Percentiles rank a stretch among this genome's conserved stretches.
phyloP scores from a whole-genome alignment of 2,113 vertebrate species.

The Cnemophilus loriae region DNA sequence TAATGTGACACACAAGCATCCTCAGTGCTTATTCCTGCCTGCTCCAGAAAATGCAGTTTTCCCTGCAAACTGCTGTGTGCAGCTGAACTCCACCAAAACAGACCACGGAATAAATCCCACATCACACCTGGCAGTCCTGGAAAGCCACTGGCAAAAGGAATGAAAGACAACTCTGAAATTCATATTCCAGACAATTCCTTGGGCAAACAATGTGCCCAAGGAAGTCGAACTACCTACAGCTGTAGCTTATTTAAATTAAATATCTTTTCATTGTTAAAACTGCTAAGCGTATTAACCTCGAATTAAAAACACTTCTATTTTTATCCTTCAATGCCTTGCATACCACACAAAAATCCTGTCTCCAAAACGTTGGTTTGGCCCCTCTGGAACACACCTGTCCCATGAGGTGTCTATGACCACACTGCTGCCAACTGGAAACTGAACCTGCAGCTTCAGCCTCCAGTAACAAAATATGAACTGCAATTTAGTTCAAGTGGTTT shows the following conservation, averaged over 20 bases:
- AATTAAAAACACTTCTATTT: not conserved
- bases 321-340: not conserved
- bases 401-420: fast-evolving
- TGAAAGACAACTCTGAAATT: not conserved
- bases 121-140: not conserved
- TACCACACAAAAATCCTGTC: not conserved
- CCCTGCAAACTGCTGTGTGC: not conserved
- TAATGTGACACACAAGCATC: not conserved
- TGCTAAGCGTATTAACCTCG: not conserved
- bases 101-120: not conserved
- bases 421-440: not conserved
- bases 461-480: not conserved
- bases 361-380: not conserved
- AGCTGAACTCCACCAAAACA: not conserved
- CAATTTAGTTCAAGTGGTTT: not conserved
- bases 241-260: not conserved
- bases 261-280: not conserved
- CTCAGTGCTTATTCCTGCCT: not conserved
- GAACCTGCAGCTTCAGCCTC: fast-evolving
- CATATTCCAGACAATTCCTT: not conserved
- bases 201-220: not conserved
- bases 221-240: not conserved
- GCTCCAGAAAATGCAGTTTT: not conserved
- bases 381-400: not conserved
- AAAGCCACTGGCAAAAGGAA: not conserved